Base-by-base conservation (phyloP, 2,888 invertebrate genomes). In the Salticus scenicus region DNA sequence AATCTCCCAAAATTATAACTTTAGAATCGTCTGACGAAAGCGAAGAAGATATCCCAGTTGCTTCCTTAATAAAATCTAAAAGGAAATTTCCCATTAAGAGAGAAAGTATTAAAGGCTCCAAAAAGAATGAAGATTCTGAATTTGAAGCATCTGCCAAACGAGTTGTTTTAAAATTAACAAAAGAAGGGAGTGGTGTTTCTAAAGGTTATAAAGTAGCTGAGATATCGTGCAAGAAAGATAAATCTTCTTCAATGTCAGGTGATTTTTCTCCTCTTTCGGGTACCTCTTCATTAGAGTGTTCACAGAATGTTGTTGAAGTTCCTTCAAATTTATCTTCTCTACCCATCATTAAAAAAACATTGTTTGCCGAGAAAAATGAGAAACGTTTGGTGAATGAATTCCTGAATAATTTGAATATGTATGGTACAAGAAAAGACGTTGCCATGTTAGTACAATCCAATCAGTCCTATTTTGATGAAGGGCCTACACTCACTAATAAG, bases 361-460 rank as follows among this genome's bases (percentile, higher is more conserved):
- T 85, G 33, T 78, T 85, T 37, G 41, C 77, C 20, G 73, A 74
- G n/a, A 70, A 73, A 1, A n/a, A 47, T 37, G 84, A 85, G 51
- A 47, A 69, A 10, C 24, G 70, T 5, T 28, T 79, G 10, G 42
- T 85, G 0, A 30, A 41, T 14, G 84, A 85, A 24, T 85, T 85
- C 64, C 33, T 85, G 7, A 70, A 47, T 51, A 85, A 85, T 24
- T 28, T 85, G n/a, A 85, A 74, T 33, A 63, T 70, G 79, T 64
- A 66, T 33, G 84, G 84, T 14, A 79, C 78, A 12, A 85, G 74
- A 12, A 79, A 85, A 28, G 78, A 47, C 71, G 79, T 79, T 33
- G 64, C 84, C 7, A 85, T 85, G 84, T 28, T 85, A 14, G 79
- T 85, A 8, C 69, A 85, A 24, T 78, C 84, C 20, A 85, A 85